Percentiles rank a stretch among this genome's conserved stretches.
Evolutionary conservation across 2,888 invertebrate species (phyloP).

Genomic region (Drosophila phalerata): DNA sequence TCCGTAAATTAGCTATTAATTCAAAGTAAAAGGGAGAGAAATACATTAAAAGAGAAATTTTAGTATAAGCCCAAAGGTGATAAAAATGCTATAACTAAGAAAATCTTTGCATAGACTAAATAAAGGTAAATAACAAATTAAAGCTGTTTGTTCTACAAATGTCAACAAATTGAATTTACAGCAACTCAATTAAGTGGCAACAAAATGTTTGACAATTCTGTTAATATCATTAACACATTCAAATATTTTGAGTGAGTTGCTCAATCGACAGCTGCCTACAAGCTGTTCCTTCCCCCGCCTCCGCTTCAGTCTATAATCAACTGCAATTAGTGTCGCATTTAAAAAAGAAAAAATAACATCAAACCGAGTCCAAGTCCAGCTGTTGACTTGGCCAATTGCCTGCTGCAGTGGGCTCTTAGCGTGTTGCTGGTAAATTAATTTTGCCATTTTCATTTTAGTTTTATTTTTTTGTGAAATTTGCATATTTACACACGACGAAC

Average conservation of each 20-base stretch:
- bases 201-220: constrained; percentile 59
- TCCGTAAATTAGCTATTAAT: too few relatives aligned
- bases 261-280: constrained; percentile 20
- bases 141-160: constrained; percentile 41
- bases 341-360: constrained; percentile 32
- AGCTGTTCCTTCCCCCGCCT: background rate
- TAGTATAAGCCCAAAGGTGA: too few relatives aligned
- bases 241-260: constrained; percentile 21
- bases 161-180: constrained; percentile 35
- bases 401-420: constrained; percentile 17
- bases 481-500: constrained; percentile 39
- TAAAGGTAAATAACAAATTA: constrained; percentile 3
- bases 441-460: constrained; percentile 18
- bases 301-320: constrained; percentile 18
- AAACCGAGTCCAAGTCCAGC: constrained; percentile 27
- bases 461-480: constrained; percentile 30
- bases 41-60: background rate
- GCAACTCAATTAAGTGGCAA: constrained; percentile 57
- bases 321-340: constrained; percentile 61
- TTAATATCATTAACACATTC: constrained; percentile 65
- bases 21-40: too few relatives aligned
- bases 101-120: constrained; percentile 6
- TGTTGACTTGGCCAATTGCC: constrained; percentile 33
- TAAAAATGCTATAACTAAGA: background rate
- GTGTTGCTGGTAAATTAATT: constrained; percentile 45